Conservation (phyloP, 1,140 invertebrate genomes). For the Dendrolimus kikuchii region DNA sequence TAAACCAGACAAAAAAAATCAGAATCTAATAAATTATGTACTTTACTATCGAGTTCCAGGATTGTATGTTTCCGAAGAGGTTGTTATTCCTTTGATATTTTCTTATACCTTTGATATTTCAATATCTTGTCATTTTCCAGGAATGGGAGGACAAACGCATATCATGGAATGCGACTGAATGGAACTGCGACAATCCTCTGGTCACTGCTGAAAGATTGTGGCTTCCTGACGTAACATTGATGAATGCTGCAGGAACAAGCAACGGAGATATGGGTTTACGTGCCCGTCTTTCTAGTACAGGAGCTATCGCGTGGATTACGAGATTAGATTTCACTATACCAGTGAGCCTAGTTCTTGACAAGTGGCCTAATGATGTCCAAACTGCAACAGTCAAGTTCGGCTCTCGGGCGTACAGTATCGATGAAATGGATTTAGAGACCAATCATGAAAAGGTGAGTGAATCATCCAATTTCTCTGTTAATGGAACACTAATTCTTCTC, state of each 20-base stretch:
- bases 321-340: constrained; percentile 39
- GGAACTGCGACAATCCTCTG: constrained; percentile 31
- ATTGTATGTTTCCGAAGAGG: no score
- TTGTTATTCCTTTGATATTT: no score
- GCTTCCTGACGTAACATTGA: constrained; percentile 40
- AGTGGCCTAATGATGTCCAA: constrained; percentile 47
- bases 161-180: constrained; percentile 41
- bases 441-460: constrained; percentile 21
- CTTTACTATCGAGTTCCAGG: no score
- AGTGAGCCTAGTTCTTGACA: constrained; percentile 24
- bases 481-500: not conserved
- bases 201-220: constrained; percentile 38
- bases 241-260: constrained; percentile 30
- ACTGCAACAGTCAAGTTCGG: constrained; percentile 35
- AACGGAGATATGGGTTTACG: constrained; percentile 23
- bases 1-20: no score
- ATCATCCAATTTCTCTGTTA: not conserved
- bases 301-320: constrained; percentile 29
- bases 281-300: constrained; percentile 30
- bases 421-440: constrained; percentile 29
- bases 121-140: constrained; percentile 21
- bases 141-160: constrained; percentile 46
- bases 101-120: not conserved
- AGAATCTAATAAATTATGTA: no score
- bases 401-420: constrained; percentile 26